Percentiles rank a stretch among this genome's conserved stretches.
These are phyloP conservation scores for Edolisoma coerulescens DNA, from an alignment of 2,113 vertebrate genomes.

Conservation along the genomic window DNA sequence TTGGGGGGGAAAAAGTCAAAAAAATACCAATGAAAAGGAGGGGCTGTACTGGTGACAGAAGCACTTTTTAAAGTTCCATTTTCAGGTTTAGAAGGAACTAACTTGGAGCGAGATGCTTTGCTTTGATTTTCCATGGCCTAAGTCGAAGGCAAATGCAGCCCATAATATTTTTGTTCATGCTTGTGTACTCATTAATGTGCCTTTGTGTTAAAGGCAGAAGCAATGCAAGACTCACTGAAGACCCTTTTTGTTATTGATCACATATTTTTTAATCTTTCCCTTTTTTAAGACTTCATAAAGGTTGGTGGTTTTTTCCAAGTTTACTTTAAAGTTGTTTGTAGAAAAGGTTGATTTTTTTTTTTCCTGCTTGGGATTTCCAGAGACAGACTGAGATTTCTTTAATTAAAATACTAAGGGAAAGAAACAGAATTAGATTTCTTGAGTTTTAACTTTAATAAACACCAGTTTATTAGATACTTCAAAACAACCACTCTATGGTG, in stretches of 20 bases:
- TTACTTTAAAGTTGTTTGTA: not conserved
- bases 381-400: constrained; percentile 21
- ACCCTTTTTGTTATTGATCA: constrained; percentile 29
- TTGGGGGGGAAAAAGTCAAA: accelerated
- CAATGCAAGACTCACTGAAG: not conserved
- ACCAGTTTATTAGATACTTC: not conserved
- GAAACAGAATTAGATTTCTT: not conserved
- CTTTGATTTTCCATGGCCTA: not conserved
- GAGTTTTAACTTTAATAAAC: constrained; percentile 16
- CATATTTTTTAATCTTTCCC: constrained; percentile 16
- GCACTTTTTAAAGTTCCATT: not conserved
- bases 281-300: constrained; percentile 1
- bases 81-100: not conserved
- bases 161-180: not conserved
- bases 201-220: constrained; percentile 19
- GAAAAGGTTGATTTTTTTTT: not conserved
- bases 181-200: not conserved
- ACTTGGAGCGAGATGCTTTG: not conserved
- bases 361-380: not conserved
- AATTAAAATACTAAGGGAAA: constrained; percentile 33
- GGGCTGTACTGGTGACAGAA: not conserved
- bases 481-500: not conserved
- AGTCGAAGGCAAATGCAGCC: not conserved
- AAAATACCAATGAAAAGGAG: not conserved
- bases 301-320: not conserved